Percentiles rank a stretch among this genome's conserved stretches.
Evolutionary conservation across 2,888 invertebrate genomes (phyloP).

Genomic region (Tipula confusa): DNA sequence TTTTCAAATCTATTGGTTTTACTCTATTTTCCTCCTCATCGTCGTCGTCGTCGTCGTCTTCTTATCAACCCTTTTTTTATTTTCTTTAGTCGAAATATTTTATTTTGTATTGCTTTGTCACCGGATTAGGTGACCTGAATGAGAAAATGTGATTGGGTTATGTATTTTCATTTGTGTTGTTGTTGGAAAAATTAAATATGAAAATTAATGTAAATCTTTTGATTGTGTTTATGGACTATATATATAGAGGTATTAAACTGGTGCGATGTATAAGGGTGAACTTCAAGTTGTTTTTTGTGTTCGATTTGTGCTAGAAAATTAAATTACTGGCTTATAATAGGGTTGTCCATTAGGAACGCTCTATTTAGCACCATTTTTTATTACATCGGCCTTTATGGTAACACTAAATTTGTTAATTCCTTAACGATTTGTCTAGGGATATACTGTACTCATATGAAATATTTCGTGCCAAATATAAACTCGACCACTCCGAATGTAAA

Average conservation of each 20-base stretch:
- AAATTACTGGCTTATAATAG: background rate
- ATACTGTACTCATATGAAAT: no score
- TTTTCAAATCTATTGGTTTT: constrained; percentile 3
- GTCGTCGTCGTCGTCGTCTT: background rate
- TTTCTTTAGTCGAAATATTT: background rate
- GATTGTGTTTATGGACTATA: background rate
- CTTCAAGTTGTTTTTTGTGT: background rate
- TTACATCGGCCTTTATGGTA: no score
- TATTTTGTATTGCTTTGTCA: background rate
- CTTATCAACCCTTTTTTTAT: background rate
- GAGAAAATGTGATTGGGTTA: background rate
- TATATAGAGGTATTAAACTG: background rate
- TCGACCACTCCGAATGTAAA: no score
- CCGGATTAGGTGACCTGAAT: constrained; percentile 12
- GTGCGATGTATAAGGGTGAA: background rate
- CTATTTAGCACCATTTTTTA: no score
- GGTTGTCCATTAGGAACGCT: no score
- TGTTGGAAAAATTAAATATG: constrained; percentile 4
- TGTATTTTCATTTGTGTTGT: background rate
- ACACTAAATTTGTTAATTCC: no score
- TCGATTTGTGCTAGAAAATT: background rate
- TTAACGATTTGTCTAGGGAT: no score
- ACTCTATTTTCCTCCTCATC: background rate
- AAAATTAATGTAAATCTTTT: constrained; percentile 12
- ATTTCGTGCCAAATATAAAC: no score